A percentile compares a stretch with the other conserved stretches of the same genome.
Conservation (phyloP, 2,888 invertebrate genomes). For the Palloptera scutellata region DNA sequence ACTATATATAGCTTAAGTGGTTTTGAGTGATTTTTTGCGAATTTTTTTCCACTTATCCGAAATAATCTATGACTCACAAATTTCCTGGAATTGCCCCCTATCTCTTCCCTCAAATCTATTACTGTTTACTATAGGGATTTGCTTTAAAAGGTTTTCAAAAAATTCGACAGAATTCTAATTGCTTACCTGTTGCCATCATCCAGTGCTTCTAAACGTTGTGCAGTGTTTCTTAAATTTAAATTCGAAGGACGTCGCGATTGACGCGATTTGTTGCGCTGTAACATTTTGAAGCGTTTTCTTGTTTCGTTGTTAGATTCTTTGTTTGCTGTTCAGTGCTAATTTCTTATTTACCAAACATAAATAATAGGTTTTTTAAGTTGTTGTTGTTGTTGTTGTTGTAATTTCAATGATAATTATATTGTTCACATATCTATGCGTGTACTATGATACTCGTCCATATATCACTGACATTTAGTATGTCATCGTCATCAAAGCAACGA, state of each 20-base stretch:
- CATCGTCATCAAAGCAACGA: not conserved
- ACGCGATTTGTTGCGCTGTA: conserved; percentile 40
- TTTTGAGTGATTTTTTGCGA: too few relatives aligned
- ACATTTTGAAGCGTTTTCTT: conserved; percentile 31
- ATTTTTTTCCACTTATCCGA: too few relatives aligned
- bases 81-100: too few relatives aligned
- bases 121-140: too few relatives aligned
- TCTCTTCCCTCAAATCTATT: too few relatives aligned
- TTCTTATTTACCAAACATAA: conserved; percentile 6
- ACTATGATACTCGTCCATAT: not conserved
- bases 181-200: conserved; percentile 38
- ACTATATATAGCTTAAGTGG: too few relatives aligned
- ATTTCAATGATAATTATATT: conserved; percentile 37
- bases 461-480: not conserved
- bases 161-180: too few relatives aligned
- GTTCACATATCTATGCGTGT: not conserved
- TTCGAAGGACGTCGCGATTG: conserved; percentile 35
- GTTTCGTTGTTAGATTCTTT: conserved; percentile 8
- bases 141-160: too few relatives aligned
- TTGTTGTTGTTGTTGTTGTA: conserved; percentile 23
- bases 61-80: too few relatives aligned
- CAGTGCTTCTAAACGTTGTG: conserved; percentile 29
- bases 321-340: conserved; percentile 3
- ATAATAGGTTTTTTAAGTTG: not conserved
- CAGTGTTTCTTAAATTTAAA: conserved; percentile 21